These are phyloP conservation scores for Penaeus indicus DNA, from an alignment of 1,140 invertebrate species.

Conservation along the genomic window DNA sequence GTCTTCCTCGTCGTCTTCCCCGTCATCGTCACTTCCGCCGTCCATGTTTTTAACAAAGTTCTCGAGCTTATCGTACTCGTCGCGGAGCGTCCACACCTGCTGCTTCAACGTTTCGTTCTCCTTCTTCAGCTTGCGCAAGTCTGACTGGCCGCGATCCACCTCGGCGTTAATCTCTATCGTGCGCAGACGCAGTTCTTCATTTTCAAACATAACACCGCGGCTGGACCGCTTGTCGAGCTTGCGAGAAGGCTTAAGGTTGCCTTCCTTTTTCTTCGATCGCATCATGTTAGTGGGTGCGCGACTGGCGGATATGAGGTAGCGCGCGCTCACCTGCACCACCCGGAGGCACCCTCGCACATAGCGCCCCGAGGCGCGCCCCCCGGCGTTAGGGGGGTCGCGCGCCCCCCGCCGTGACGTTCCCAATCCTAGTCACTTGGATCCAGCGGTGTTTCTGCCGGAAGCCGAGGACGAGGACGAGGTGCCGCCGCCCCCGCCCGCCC, in stretches of 20 bases:
- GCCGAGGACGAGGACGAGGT: constrained; percentile 40
- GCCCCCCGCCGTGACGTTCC: constrained; percentile 55
- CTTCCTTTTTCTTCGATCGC: constrained; percentile 78
- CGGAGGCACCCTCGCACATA: constrained; percentile 63
- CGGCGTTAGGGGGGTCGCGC: constrained; percentile 55
- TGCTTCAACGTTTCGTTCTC: constrained; percentile 88
- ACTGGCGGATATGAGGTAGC: constrained; percentile 61
- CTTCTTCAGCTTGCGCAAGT: constrained; percentile 87
- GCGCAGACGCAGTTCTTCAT: constrained; percentile 88
- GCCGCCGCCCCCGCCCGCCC: constrained; percentile 59
- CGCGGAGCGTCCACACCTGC: constrained; percentile 87
- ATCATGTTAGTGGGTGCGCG: constrained; percentile 74
- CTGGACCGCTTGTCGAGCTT: constrained; percentile 71
- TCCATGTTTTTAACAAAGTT: constrained; percentile 77
- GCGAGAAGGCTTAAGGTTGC: constrained; percentile 81
- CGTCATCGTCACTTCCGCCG: constrained; percentile 68
- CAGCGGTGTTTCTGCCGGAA: constrained; percentile 38
- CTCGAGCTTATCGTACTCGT: constrained; percentile 89
- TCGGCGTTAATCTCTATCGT: constrained; percentile 94
- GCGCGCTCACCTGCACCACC: constrained; percentile 63
- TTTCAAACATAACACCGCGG: constrained; percentile 75
- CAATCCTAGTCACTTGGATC: constrained; percentile 61
- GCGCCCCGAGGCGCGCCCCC: constrained; percentile 58
- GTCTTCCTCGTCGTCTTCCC: constrained; percentile 66
- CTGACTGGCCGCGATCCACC: constrained; percentile 90